phyloP scores from a whole-genome alignment of 2,888 invertebrate genomes.

The Trilocha varians region DNA sequence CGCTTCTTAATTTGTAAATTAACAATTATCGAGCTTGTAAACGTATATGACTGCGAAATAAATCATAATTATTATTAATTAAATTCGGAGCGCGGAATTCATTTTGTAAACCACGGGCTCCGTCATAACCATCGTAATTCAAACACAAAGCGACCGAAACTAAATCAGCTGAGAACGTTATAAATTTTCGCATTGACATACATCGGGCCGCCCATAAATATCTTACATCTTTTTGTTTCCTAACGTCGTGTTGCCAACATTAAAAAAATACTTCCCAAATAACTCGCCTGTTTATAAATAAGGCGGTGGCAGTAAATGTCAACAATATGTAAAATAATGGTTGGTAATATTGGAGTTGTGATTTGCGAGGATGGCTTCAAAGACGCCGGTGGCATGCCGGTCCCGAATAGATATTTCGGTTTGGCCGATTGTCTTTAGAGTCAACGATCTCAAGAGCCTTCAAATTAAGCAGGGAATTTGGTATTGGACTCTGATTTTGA shows the following conservation, averaged over 20 bases:
- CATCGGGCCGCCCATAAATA: slow-evolving; percentile 63
- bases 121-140: slow-evolving; percentile 54
- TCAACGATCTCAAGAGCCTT: too few relatives aligned
- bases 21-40: too few relatives aligned
- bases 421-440: not conserved
- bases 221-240: slow-evolving; percentile 58
- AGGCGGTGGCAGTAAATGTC: slow-evolving; percentile 69
- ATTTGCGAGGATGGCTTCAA: slow-evolving; percentile 62
- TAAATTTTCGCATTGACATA: slow-evolving; percentile 68
- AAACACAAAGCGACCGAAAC: slow-evolving; percentile 40
- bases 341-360: slow-evolving; percentile 63
- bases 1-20: too few relatives aligned
- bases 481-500: too few relatives aligned
- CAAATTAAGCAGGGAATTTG: too few relatives aligned
- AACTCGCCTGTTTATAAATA: slow-evolving; percentile 65
- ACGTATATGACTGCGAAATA: not conserved
- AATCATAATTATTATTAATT: not conserved
- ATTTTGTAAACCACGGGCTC: slow-evolving; percentile 19
- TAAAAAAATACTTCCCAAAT: slow-evolving; percentile 70
- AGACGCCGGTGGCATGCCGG: slow-evolving; percentile 43
- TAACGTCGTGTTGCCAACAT: slow-evolving; percentile 58
- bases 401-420: slow-evolving; percentile 19
- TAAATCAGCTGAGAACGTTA: slow-evolving; percentile 57
- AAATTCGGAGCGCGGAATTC: not conserved
- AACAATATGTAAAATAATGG: slow-evolving; percentile 72